Conservation (phyloP, 2,797 vertebrate genomes). For the Poeciliopsis infans region DNA sequence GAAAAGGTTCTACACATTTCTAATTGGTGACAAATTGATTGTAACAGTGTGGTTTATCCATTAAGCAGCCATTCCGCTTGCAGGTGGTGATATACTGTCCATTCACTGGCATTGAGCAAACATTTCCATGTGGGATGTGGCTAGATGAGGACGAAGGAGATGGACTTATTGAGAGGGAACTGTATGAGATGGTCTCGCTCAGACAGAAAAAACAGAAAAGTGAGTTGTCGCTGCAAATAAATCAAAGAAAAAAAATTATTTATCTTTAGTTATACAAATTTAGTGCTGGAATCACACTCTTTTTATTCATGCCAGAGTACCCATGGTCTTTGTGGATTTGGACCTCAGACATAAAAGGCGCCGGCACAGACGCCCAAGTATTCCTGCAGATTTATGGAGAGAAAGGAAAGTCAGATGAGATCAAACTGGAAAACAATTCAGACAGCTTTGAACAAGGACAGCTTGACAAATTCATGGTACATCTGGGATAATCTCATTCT, state of each 20-base stretch:
- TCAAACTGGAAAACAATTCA: conserved; percentile 93
- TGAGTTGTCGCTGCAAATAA: conserved; percentile 62
- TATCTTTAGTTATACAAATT: neutral
- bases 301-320: conserved; percentile 77
- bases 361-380: conserved; percentile 94
- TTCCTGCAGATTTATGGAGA: conserved; percentile 95
- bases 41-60: conserved; percentile 1
- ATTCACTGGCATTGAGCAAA: conserved; percentile 96
- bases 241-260: neutral
- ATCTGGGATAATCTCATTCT: conserved; percentile 9
- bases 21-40: neutral
- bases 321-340: conserved; percentile 97
- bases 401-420: conserved; percentile 91
- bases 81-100: conserved; percentile 96
- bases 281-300: neutral
- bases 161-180: conserved; percentile 92
- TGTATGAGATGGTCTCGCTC: conserved; percentile 97
- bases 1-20: conserved; percentile 86
- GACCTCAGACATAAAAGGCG: conserved; percentile 94
- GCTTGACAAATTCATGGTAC: conserved; percentile 93
- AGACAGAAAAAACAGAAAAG: conserved; percentile 92
- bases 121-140: conserved; percentile 93
- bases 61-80: neutral
- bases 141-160: conserved; percentile 95
- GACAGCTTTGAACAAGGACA: conserved; percentile 94